A percentile compares a stretch with the other conserved stretches of the same genome.
Conservation (phyloP, 2,888 invertebrate genomes). For the Oscheius sp. region DNA sequence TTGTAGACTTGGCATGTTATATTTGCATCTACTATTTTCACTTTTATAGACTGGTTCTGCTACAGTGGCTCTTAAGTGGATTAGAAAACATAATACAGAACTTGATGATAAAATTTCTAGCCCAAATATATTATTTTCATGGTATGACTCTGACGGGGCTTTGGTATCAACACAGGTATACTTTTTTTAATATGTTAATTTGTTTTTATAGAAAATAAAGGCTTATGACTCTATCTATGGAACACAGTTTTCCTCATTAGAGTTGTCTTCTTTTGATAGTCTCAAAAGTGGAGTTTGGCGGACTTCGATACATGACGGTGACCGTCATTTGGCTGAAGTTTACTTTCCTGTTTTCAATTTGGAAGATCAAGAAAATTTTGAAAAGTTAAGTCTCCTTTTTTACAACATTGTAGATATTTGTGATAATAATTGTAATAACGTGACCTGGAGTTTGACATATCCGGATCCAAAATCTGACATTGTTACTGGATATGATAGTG, state of each 20-base stretch:
- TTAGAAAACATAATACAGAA: too few relatives aligned
- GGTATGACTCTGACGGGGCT: constrained; percentile 32
- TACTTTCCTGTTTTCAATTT: constrained; percentile 39
- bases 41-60: constrained; percentile 33
- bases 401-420: constrained; percentile 47
- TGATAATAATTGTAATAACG: constrained; percentile 36
- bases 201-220: constrained; percentile 31
- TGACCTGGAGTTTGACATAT: constrained; percentile 48
- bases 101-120: constrained; percentile 50
- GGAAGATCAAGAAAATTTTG: background rate
- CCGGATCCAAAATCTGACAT: constrained; percentile 60
- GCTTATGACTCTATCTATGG: constrained; percentile 63
- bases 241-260: constrained; percentile 40
- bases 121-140: constrained; percentile 43
- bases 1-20: constrained; percentile 47
- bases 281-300: constrained; percentile 14
- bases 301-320: background rate
- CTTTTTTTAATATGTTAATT: background rate
- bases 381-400: constrained; percentile 22
- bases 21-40: background rate
- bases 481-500: constrained; percentile 10
- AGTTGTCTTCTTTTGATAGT: background rate
- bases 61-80: constrained; percentile 45
- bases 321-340: constrained; percentile 9
- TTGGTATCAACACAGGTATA: constrained; percentile 3